Evolutionary conservation across 1,140 invertebrate genomes (phyloP).

Genomic region (Lanistes nyassanus): DNA sequence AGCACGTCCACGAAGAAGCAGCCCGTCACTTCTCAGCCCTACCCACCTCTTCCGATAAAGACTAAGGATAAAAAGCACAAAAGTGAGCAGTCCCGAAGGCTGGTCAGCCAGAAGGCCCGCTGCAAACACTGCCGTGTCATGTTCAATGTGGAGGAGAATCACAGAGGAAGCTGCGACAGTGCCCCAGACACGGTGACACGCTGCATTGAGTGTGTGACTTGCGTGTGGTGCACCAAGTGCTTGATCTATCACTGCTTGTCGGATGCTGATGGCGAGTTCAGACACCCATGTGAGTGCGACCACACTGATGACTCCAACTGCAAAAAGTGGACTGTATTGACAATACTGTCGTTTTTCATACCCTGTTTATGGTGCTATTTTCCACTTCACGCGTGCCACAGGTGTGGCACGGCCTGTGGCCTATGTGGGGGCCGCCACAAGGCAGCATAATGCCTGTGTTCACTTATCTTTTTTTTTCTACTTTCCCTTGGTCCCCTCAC

Average conservation of each 20-base stretch:
- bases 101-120: conserved; percentile 47
- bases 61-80: conserved; percentile 34
- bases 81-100: conserved; percentile 28
- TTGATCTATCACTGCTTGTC: conserved; percentile 93
- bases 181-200: conserved; percentile 85
- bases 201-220: conserved; percentile 84
- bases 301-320: conserved; percentile 61
- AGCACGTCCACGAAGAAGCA: conserved; percentile 46
- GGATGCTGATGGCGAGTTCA: conserved; percentile 74
- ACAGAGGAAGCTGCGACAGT: conserved; percentile 85
- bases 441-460: conserved; percentile 66
- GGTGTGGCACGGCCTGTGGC: conserved; percentile 80
- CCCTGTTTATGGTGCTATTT: conserved; percentile 95
- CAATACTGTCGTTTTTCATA: conserved; percentile 85
- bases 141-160: conserved; percentile 80
- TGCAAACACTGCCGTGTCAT: conserved; percentile 69
- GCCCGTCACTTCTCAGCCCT: conserved; percentile 26
- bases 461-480: conserved; percentile 1
- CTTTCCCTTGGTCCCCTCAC: too few species aligned
- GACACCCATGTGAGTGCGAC: conserved; percentile 67
- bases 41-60: conserved; percentile 57
- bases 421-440: conserved; percentile 86
- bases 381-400: conserved; percentile 85
- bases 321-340: conserved; percentile 81
- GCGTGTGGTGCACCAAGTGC: conserved; percentile 82